These are phyloP conservation scores for Calosoma granatense DNA, from an alignment of 1,140 invertebrate species.

Conservation along the genomic window DNA sequence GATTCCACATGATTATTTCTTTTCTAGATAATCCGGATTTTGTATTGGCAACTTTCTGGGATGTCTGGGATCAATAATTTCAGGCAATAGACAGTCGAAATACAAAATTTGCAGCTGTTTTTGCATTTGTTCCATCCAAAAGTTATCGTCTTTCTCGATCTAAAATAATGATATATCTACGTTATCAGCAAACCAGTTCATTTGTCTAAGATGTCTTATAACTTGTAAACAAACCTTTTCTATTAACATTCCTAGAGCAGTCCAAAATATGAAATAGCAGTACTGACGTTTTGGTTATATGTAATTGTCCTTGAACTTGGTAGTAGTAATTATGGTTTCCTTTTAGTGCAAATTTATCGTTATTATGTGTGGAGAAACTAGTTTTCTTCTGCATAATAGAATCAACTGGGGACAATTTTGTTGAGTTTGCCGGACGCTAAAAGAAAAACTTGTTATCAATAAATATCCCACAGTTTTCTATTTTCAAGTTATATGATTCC, in stretches of 20 bases:
- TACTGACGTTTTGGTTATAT: constrained; percentile 19
- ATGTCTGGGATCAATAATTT: constrained; percentile 13
- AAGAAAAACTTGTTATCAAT: not conserved
- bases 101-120: not conserved
- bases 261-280: constrained; percentile 14
- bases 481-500: not conserved
- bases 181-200: not conserved
- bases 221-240: not conserved
- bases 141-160: not conserved
- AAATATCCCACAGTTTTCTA: not conserved
- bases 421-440: not conserved
- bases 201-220: too few relatives aligned
- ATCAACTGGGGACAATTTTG: not conserved
- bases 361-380: not conserved
- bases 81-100: constrained; percentile 4
- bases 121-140: not conserved
- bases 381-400: not conserved
- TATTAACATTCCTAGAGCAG: not conserved
- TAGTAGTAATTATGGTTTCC: constrained; percentile 22
- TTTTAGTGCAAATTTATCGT: constrained; percentile 17
- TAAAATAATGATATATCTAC: not conserved
- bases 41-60: constrained; percentile 6
- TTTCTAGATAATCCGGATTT: constrained; percentile 11
- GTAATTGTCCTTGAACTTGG: constrained; percentile 28
- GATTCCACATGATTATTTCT: constrained; percentile 10